Evolutionary conservation across 2,113 vertebrate genomes (phyloP), one percentile per base, ranked within the genome.

Genomic region (Ochotona curzoniae): DNA sequence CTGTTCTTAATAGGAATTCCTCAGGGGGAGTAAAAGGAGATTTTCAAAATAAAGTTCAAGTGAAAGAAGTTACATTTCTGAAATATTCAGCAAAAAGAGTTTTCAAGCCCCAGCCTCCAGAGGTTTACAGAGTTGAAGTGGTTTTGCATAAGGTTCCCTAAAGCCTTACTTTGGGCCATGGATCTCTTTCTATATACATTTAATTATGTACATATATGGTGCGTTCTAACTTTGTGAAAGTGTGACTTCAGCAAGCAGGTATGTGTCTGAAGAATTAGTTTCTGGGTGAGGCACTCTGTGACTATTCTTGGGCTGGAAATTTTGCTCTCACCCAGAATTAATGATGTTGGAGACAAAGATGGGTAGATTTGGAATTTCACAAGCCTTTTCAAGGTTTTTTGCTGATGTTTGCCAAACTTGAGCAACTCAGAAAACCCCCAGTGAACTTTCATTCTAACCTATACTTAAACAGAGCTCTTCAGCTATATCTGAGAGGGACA

Each of bases 131-230:
- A 35, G 8, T 86, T 94, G 17, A 83, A 96, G 96, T 96, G 89
- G 88, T 30, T 49, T 90, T 71, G 64, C 93, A 83, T 82, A 89
- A 90, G 81, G 26, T 91, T 94, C 73, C 92, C 32, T 0, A 83
- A 95, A 96, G 63, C 87, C 81, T 97, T 89, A 95, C 91, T 97
- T 95, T 97, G 89, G 95, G 87, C 95, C 60, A 80, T 83, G 23
- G 18, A 87, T 96, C 76, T 83, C 79, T 73, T 89, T 38, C 73
- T 88, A 91, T 98, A 79, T 97, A 95, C 91, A 81, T 91, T 96
- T 71, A 92, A 96, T 97, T 93, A 95, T 98, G 98, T 94, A 97
- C 98, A 97, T 98, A 98, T 98, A 98, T 98, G 98, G 98, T 96
- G 0, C 71, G 92, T 32, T 94, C 87, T n/a, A 88, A 93, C 97